Conservation (phyloP, 2,797 vertebrate species). For the Micrastur ruficollis region DNA sequence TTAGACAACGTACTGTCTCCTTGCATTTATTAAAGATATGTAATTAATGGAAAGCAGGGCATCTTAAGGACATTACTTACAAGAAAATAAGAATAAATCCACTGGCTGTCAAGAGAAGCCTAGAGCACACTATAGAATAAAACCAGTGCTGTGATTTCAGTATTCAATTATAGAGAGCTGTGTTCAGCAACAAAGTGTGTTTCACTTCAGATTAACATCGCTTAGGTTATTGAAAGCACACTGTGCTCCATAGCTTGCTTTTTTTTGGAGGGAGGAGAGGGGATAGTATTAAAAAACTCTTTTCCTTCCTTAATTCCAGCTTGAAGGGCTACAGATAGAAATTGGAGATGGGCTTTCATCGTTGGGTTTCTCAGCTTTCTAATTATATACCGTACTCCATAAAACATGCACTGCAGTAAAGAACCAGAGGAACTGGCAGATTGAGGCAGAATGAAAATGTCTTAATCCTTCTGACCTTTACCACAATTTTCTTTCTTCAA, state of each 20-base stretch:
- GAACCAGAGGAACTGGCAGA: conserved; percentile 33
- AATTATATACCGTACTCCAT: conserved; percentile 58
- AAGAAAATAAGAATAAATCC: neutral
- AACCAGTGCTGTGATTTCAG: neutral
- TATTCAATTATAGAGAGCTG: neutral
- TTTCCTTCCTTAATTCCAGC: conserved; percentile 26
- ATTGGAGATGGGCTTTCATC: conserved; percentile 28
- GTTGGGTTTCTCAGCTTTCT: conserved; percentile 52
- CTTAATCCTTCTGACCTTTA: conserved; percentile 64
- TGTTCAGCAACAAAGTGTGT: neutral
- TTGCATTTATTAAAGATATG: neutral
- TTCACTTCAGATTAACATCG: conserved; percentile 44
- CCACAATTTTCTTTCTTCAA: conserved; percentile 40
- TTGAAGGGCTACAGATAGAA: conserved; percentile 57
- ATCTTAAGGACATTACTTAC: neutral
- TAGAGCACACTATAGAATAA: neutral
- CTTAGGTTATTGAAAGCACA: neutral
- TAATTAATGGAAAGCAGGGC: neutral
- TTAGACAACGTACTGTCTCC: neutral
- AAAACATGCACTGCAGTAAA: conserved; percentile 43
- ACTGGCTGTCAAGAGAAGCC: neutral
- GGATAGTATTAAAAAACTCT: neutral
- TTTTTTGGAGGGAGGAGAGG: neutral
- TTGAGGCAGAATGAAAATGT: conserved; percentile 1
- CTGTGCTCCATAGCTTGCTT: neutral